Percentiles rank a stretch among this genome's conserved stretches.
phyloP scores from a whole-genome alignment of 35 echinoderm and acorn worm species.

The Lytechinus variegatus region DNA sequence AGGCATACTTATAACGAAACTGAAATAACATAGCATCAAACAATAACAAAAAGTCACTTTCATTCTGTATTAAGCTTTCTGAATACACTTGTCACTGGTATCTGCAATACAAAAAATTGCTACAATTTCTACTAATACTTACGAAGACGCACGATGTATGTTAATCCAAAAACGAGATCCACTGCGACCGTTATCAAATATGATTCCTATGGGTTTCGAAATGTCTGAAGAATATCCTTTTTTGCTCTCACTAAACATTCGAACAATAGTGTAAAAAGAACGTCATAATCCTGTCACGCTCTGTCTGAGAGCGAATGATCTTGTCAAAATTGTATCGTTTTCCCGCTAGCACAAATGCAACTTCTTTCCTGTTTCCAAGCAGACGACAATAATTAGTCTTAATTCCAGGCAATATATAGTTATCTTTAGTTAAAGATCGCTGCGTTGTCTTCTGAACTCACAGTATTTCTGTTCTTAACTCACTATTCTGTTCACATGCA shows the following conservation, averaged over 20 bases:
- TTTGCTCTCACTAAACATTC: background rate
- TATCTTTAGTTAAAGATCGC: background rate
- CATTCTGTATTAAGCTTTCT: no score
- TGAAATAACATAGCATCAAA: no score
- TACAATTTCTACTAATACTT: no score
- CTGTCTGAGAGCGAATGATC: background rate
- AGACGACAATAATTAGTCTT: background rate
- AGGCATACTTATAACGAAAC: no score
- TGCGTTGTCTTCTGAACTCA: background rate
- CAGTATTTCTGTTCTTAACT: background rate
- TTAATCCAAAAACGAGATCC: background rate
- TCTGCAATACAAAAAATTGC: no score
- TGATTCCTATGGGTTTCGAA: background rate
- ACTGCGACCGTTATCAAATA: background rate
- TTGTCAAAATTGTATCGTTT: conserved; percentile 19
- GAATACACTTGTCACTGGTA: no score
- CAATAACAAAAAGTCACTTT: no score
- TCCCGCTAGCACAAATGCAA: background rate
- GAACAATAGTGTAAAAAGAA: background rate
- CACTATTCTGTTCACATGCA: no score
- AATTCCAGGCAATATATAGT: background rate
- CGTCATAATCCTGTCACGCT: background rate
- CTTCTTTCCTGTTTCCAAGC: background rate
- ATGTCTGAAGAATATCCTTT: conserved; percentile 2
- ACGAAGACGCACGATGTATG: no score